Conservation (phyloP, 2,797 vertebrate species). For the Apogon hyalosoma region DNA sequence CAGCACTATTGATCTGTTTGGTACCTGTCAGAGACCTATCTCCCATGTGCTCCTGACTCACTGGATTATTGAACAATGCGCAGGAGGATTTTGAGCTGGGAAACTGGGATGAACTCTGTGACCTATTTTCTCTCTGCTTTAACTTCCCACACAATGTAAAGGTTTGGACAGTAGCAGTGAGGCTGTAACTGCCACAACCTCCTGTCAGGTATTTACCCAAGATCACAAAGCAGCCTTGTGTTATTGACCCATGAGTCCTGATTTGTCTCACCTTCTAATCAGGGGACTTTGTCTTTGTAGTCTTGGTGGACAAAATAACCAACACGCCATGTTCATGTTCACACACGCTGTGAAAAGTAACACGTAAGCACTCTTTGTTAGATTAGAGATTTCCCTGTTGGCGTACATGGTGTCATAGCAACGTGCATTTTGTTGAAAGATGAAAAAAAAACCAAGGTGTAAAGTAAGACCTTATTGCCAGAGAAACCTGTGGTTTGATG, state of each 20-base stretch:
- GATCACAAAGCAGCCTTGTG: constrained; percentile 18
- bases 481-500: constrained; percentile 31
- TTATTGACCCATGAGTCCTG: constrained; percentile 7
- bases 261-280: constrained; percentile 47
- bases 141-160: neutral
- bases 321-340: constrained; percentile 9
- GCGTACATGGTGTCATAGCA: constrained; percentile 27
- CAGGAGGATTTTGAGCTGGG: constrained; percentile 26
- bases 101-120: constrained; percentile 30
- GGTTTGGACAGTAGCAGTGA: neutral
- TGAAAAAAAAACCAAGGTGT: constrained; percentile 18
- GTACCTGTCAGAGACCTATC: constrained; percentile 35
- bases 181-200: neutral
- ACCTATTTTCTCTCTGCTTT: constrained; percentile 28
- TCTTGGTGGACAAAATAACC: constrained; percentile 4
- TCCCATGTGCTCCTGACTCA: constrained; percentile 41
- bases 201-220: constrained; percentile 3
- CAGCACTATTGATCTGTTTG: constrained; percentile 58
- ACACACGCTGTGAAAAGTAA: constrained; percentile 26
- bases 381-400: constrained; percentile 59
- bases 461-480: constrained; percentile 21
- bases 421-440: constrained; percentile 39
- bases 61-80: constrained; percentile 21
- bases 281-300: constrained; percentile 33
- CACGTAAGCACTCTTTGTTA: constrained; percentile 73